These are phyloP conservation scores for Oopsacas minuta DNA, from an alignment of 37 sponge, comb jelly and placozoan species.

Conservation along the genomic window DNA sequence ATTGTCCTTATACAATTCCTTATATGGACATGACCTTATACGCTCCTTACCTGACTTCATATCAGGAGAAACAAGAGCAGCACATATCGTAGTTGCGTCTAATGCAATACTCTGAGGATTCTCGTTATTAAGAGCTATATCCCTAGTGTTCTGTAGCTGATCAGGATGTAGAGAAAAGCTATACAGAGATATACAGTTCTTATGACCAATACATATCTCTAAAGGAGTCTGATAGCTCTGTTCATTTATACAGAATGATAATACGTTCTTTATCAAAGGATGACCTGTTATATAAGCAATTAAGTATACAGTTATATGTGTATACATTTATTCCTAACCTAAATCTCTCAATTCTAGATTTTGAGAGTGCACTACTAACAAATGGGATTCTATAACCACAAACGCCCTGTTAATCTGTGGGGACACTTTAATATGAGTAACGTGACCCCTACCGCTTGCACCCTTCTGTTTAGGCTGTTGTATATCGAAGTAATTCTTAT, in stretches of 20 bases:
- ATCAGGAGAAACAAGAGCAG: not conserved
- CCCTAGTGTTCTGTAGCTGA: conserved; percentile 3
- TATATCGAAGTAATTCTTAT: not conserved
- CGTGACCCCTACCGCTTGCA: not conserved
- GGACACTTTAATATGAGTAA: not conserved
- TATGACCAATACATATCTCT: not conserved
- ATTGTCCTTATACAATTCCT: too few relatives aligned
- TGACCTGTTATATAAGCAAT: too few relatives aligned
- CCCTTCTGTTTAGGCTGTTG: not conserved
- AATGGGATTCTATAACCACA: not conserved
- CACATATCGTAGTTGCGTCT: not conserved
- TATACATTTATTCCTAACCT: too few relatives aligned
- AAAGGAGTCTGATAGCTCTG: not conserved
- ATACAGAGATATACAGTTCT: not conserved
- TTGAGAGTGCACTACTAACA: not conserved
- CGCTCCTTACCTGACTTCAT: not conserved
- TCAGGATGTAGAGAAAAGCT: not conserved
- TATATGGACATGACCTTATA: too few relatives aligned
- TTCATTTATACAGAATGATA: conserved; percentile 1
- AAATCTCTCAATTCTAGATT: not conserved
- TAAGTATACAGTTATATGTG: too few relatives aligned
- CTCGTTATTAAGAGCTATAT: conserved; percentile 7
- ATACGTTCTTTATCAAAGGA: not conserved
- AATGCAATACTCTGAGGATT: not conserved
- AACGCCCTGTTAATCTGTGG: not conserved